These are phyloP conservation scores for Thaumetopoea pityocampa DNA, from an alignment of 1,140 invertebrate genomes.

Conservation along the genomic window DNA sequence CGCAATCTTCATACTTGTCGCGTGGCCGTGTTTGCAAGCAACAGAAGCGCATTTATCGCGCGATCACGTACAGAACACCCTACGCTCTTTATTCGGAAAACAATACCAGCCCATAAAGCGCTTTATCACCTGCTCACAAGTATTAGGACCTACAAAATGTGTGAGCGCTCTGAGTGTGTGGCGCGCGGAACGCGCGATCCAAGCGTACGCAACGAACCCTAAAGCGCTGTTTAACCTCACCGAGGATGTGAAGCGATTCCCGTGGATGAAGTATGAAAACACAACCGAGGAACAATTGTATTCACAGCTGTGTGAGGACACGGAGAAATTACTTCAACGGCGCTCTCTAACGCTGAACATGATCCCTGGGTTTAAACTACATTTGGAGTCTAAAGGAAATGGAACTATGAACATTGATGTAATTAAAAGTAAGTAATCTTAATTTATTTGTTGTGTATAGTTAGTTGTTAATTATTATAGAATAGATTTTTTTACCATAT, in stretches of 20 bases:
- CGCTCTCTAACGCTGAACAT: constrained; percentile 43
- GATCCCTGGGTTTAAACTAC: constrained; percentile 41
- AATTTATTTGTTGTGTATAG: constrained; percentile 8
- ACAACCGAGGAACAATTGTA: constrained; percentile 48
- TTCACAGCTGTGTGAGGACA: constrained; percentile 42
- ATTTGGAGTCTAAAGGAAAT: constrained; percentile 45
- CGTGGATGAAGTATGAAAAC: constrained; percentile 55
- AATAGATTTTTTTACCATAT: too few species aligned
- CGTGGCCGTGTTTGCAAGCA: constrained; percentile 38
- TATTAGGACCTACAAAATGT: constrained; percentile 57
- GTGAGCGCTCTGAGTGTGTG: constrained; percentile 56
- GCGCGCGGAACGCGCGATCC: constrained; percentile 51
- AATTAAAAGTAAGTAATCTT: constrained; percentile 60
- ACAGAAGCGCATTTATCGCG: constrained; percentile 21
- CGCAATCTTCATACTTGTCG: constrained; percentile 43
- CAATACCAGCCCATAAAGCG: constrained; percentile 21
- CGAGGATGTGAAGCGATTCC: constrained; percentile 42
- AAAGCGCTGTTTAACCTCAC: constrained; percentile 25
- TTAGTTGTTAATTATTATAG: too few species aligned
- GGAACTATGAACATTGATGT: constrained; percentile 55
- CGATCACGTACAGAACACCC: constrained; percentile 10
- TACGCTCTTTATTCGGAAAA: constrained; percentile 17
- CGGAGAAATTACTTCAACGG: constrained; percentile 45
- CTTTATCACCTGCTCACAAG: constrained; percentile 41
- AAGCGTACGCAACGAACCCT: constrained; percentile 15